These are phyloP conservation scores for Orchestes rusci DNA, from an alignment of 2,888 invertebrate genomes.

Conservation along the genomic window DNA sequence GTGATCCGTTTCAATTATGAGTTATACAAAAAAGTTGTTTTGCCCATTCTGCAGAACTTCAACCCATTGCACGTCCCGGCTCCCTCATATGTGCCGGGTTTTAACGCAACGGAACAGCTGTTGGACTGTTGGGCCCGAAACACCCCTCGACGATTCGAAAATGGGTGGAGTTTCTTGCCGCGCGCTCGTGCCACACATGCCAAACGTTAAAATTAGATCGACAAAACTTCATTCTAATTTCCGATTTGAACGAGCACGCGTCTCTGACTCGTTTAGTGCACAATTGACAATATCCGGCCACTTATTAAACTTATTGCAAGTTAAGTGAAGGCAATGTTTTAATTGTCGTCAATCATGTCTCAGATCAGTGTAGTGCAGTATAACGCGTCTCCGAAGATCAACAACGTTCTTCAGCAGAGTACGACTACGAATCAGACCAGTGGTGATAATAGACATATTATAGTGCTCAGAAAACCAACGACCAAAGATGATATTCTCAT, in stretches of 20 bases:
- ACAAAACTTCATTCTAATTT: constrained; percentile 37
- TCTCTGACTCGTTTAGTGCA: constrained; percentile 11
- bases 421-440: constrained; percentile 49
- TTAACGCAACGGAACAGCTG: constrained; percentile 38
- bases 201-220: constrained; percentile 38
- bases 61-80: constrained; percentile 21
- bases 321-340: constrained; percentile 13
- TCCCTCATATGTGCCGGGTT: constrained; percentile 32
- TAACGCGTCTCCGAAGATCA: constrained; percentile 50
- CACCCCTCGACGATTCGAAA: constrained; percentile 38
- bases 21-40: background rate
- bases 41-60: background rate
- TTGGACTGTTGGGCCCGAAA: constrained; percentile 36
- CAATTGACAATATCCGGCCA: constrained; percentile 10
- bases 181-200: constrained; percentile 44
- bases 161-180: constrained; percentile 43
- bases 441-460: constrained; percentile 44
- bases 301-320: constrained; percentile 1
- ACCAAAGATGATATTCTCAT: constrained; percentile 40
- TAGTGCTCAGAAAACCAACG: constrained; percentile 50
- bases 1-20: background rate
- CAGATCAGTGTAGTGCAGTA: constrained; percentile 53
- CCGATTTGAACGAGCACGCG: constrained; percentile 38
- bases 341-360: constrained; percentile 28
- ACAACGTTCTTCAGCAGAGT: constrained; percentile 58